These are phyloP conservation scores for Folsomia manolachei DNA, from an alignment of 2,888 invertebrate species.

Conservation along the genomic window DNA sequence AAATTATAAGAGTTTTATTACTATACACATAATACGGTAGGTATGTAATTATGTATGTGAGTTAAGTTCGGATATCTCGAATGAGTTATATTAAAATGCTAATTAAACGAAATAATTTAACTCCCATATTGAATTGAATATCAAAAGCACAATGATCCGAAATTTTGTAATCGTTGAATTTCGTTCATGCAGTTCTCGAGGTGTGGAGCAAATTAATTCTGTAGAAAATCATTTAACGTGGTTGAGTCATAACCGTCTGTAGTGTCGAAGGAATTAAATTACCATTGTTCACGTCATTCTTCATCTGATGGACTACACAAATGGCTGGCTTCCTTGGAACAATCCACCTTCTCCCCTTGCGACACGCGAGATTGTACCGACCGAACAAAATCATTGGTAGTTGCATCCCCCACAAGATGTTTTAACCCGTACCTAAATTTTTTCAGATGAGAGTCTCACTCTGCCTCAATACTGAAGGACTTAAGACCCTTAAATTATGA, in stretches of 20 bases:
- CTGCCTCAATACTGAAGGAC: conserved; percentile 4
- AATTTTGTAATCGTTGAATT: no score
- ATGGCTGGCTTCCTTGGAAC: conserved; percentile 43
- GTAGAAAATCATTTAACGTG: no score
- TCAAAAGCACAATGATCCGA: no score
- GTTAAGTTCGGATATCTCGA: not conserved
- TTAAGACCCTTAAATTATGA: not conserved
- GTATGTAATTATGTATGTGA: not conserved
- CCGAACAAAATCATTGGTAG: conserved; percentile 36
- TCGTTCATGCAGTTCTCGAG: no score
- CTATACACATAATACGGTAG: no score
- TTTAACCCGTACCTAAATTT: conserved; percentile 44
- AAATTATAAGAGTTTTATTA: not conserved
- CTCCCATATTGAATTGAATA: no score
- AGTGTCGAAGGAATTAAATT: no score
- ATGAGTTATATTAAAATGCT: no score
- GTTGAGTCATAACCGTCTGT: no score
- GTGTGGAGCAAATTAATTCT: no score
- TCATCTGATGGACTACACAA: conserved; percentile 22
- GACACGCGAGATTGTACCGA: conserved; percentile 42
- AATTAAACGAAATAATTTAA: no score
- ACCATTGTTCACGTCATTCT: no score
- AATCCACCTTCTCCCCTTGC: conserved; percentile 48
- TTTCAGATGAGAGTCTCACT: not conserved
- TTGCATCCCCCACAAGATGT: conserved; percentile 42